Conservation (phyloP, 2,888 invertebrate genomes). For the Idaea dimidiata region DNA sequence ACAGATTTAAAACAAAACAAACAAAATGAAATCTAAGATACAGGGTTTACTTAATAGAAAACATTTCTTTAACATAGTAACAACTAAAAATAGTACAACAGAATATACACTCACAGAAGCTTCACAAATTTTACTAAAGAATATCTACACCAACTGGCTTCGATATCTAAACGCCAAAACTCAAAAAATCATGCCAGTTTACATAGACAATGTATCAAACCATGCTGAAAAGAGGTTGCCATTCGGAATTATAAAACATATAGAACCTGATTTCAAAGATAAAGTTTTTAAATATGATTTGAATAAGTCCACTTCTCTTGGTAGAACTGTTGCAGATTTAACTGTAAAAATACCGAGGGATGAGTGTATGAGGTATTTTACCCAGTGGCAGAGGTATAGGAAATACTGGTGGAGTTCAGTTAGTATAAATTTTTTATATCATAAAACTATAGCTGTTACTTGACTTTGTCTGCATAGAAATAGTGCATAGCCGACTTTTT, state of each 20-base stretch:
- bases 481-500: no score
- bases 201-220: conserved; percentile 33
- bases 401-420: conserved; percentile 93
- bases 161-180: conserved; percentile 53
- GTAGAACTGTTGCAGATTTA: conserved; percentile 51
- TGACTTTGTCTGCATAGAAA: no score
- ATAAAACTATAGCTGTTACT: no score
- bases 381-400: conserved; percentile 87
- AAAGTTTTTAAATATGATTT: conserved; percentile 33
- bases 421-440: conserved; percentile 42
- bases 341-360: conserved; percentile 66
- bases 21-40: conserved; percentile 65
- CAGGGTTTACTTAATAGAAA: conserved; percentile 46
- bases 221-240: conserved; percentile 26
- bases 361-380: conserved; percentile 83
- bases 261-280: conserved; percentile 13
- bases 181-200: conserved; percentile 52
- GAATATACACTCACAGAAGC: conserved; percentile 47
- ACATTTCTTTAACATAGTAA: conserved; percentile 51
- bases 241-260: conserved; percentile 43
- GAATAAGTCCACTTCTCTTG: conserved; percentile 30
- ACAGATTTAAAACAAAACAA: conserved; percentile 24
- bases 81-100: conserved; percentile 30
- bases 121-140: conserved; percentile 55
- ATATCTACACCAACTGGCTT: conserved; percentile 62